Conservation (phyloP, 2,113 vertebrate genomes). For the Rhinogobius similis region DNA sequence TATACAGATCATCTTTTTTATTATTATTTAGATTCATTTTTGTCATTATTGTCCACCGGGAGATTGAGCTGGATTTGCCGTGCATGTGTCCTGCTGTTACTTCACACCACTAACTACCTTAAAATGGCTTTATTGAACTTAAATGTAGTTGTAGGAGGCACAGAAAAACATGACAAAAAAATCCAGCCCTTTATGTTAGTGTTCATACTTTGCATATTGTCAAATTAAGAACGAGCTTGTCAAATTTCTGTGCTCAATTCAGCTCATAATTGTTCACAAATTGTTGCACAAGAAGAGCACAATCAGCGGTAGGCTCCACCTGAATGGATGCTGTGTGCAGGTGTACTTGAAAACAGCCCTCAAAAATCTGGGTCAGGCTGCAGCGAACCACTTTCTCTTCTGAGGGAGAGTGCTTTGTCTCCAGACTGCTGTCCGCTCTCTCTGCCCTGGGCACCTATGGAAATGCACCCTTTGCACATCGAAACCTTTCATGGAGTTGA, state of each 20-base stretch:
- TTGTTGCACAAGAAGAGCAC: not conserved
- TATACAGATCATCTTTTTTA: too few species aligned
- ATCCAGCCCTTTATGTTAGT: not conserved
- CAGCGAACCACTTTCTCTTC: slow-evolving; percentile 29
- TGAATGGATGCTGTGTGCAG: slow-evolving; percentile 4
- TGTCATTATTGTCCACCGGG: too few species aligned
- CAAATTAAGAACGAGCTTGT: not conserved
- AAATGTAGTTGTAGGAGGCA: too few species aligned
- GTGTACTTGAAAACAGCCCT: not conserved
- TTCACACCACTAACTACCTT: too few species aligned
- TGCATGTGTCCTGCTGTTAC: too few species aligned
- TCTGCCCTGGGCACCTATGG: slow-evolving; percentile 7
- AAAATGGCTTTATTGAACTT: too few species aligned
- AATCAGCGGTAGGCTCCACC: not conserved
- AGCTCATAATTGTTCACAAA: not conserved
- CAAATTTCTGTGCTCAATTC: not conserved
- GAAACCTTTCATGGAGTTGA: not conserved
- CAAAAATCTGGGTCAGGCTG: slow-evolving; percentile 47
- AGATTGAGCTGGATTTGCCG: too few species aligned
- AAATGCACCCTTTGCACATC: not conserved
- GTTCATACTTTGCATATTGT: not conserved
- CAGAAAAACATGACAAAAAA: not conserved
- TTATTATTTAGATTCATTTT: too few species aligned
- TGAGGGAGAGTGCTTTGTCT: slow-evolving; percentile 24
- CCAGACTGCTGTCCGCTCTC: slow-evolving; percentile 6